Evolutionary conservation across 2,797 vertebrate species (phyloP), one percentile per base, ranked within the genome.

Genomic region (Dicrostonyx torquatus): DNA sequence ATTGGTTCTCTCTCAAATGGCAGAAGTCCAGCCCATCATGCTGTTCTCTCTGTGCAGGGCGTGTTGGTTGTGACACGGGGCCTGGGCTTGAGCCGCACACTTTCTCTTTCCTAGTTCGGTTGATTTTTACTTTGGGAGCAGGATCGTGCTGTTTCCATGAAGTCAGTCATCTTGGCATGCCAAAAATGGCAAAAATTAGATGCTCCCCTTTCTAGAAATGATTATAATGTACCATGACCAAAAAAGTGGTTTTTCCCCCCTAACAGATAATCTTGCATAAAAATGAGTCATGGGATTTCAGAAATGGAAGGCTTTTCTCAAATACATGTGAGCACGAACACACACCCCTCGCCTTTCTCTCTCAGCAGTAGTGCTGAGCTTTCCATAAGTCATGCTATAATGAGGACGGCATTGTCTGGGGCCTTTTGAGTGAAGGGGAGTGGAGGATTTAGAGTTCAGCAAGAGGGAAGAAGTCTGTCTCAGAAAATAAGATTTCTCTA

Each of bases 151-250:
- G 26, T 97, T 97, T 97, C 92, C 94, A 96, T 95, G 78, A 97
- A 97, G 95, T 88, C 97, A 95, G 96, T 88, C 88, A 70, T 92
- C 37, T 68, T 80, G 90, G 86, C 91, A 91, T 94, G 94, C 95
- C 95, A 96, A 97, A 97, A 97, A 97, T 96, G 96, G 96, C 94
- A 97, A 97, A 96, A 96, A 96, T 95, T 55, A 95, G 94, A 97
- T 0, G n/a, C 89, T 96, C 89, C 96, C 86, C 80, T 97, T 97
- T 96, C 96, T 92, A 96, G 96, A 97, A 97, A 97, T 2, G 82
- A 96, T 96, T 91, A 94, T 96, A 97, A 96, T 91, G 93, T 92
- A 96, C 97, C 94, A 90, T 97, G 97, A 97, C 97, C 91, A 95
- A 94, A 95, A 96, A 97, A 94, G 93, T 78, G 94, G 1, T 92